A percentile compares a stretch with the other conserved stretches of the same genome.
Evolutionary conservation across 2,797 vertebrate species (phyloP).

Genomic region (Antennarius maculatus): DNA sequence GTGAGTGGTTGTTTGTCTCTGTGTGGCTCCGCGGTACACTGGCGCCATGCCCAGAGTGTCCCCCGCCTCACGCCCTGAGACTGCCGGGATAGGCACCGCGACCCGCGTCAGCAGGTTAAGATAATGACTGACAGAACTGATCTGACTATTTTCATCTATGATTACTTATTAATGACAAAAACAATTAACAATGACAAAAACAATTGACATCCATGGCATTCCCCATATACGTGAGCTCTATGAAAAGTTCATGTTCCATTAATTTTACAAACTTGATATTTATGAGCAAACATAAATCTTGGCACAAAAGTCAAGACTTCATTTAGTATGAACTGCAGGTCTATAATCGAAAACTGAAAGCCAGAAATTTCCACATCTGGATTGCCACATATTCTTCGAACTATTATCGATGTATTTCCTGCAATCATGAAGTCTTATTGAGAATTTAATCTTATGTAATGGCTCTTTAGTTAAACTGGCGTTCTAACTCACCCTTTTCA

Average conservation of each 20-base stretch:
- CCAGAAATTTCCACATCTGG: background rate
- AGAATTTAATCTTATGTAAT: background rate
- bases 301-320: background rate
- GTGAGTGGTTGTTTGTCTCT: too few relatives aligned
- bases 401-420: background rate
- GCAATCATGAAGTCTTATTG: too few relatives aligned
- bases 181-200: too few relatives aligned
- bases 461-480: background rate
- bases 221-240: background rate
- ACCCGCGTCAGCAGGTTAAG: too few relatives aligned
- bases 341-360: background rate
- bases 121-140: too few relatives aligned
- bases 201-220: too few relatives aligned
- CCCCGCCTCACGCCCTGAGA: too few relatives aligned
- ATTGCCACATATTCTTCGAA: background rate
- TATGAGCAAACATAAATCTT: background rate
- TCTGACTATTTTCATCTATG: too few relatives aligned
- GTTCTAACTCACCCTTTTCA: slow-evolving; percentile 87
- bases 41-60: too few relatives aligned
- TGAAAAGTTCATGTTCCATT: background rate
- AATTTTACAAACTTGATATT: background rate
- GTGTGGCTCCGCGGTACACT: too few relatives aligned
- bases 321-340: background rate
- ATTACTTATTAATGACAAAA: too few relatives aligned
- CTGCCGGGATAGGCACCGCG: too few relatives aligned